Base-by-base conservation (phyloP, 2,888 invertebrate genomes). In the Schizaphis graminum region DNA sequence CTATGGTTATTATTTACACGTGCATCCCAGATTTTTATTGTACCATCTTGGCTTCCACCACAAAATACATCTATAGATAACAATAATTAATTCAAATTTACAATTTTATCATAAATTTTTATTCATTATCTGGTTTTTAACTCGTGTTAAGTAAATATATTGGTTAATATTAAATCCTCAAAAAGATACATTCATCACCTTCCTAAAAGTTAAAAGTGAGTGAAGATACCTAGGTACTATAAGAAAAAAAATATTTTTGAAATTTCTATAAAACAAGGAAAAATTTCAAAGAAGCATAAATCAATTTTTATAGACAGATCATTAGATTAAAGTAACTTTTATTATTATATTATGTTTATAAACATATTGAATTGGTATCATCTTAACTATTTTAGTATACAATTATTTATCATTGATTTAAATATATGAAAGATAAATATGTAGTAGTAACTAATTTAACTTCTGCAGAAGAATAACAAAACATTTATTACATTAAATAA, bases 21-120 rank as follows among this genome's bases (percentile, higher is more conserved):
- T 1, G 89, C 35, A 85, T 93, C 93, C 93, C 93, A 90, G 28
- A 93, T 11, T 90, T 90, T 85, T 35, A 93, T 85, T 10, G 47
- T 28, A 11, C 89, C 28, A 93, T 93, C 84, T 47, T 57, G 35
- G 4, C 47, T 26, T 49, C 89, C 89, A 28, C 85, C 89, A 93
- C 93, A 93, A 93, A 93, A 93, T 56, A 93, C 8, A 93, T 93
- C 93, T 93, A 85, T 10, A 87, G 3, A 35, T 8, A 90, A 91
- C 56, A 84, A 16, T 28, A 35, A 91, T 11, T 44, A 56, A 85
- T n/a, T 49, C n/a, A n/a, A 47, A 77, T 77, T 77, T 77, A 21
- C 7, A 77, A 77, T 77, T 77, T 35, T 2, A 77, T 77, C 21
- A 77, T 35, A 21, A 21, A 77, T 77, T 8, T 41, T 35, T 8